Base-by-base conservation (phyloP, 2,888 invertebrate genomes). In the Carterocephalus palaemon region DNA sequence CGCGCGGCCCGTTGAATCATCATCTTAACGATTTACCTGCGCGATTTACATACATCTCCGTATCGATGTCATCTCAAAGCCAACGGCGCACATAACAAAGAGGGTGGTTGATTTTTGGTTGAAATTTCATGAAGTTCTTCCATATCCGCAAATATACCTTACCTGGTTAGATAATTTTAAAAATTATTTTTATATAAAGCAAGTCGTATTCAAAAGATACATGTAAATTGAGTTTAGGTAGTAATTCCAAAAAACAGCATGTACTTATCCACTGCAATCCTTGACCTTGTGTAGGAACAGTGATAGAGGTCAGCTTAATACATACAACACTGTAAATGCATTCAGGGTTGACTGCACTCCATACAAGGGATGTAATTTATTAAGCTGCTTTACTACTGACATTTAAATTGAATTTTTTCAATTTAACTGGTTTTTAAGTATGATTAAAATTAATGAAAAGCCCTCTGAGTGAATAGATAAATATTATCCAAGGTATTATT, bases 281-380 rank as follows among this genome's bases (percentile, higher is more conserved):
- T 56, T 68, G 66, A 64, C 69, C 67, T 70, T 69, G 59, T 40
- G 43, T 56, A 49, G 54, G 57, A 63, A 64, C 63, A 55, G 61
- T 54, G 36, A 49, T 54, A 54, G 56, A 62, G 58, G 63, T 59
- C 53, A 50, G 59, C 58, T 60, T 67, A 48, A 37, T 32, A 64
- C 52, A 51, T 51, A 59, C n/a, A 58, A 56, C 58, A 54, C 47
- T 57, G 55, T 56, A 63, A 59, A 64, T 66, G 53, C 47, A 54
- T 57, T 78, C 78, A 80, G 66, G 78, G 78, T 57, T 69, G 74
- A 62, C 79, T 52, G 54, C 67, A 66, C 61, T 72, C 74, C 72
- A 57, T 73, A 63, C 67, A 51, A 32, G 19, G 45, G 37, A 12
- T 37, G 31, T 37, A 36, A 32, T 45, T 32, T 29, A 23, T 20